Evolutionary conservation across 30 jellyfish, hydroid and myxozoan genomes (phyloP), one percentile per base, ranked within the genome.

Genomic region (Chironex yamaguchii): DNA sequence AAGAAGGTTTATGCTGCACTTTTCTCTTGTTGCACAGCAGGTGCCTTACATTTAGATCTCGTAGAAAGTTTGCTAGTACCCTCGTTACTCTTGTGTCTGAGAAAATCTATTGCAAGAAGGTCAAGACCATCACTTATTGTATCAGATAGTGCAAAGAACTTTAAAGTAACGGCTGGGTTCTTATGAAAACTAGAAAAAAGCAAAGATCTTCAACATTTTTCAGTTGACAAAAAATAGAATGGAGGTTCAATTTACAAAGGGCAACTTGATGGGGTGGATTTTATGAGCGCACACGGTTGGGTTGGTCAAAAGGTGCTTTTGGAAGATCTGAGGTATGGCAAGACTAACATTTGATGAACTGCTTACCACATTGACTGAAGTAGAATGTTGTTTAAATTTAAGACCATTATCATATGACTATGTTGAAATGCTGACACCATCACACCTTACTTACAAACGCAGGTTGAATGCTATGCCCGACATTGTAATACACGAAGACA

Each of bases 181-280:
- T 42, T 42, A 17, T 6, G 58, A 6, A 17, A 42, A 6, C 17
- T 42, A 42, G 13, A 42, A 17, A 42, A 17, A 17, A 17, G 17
- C 17, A 42, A 42, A 42, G 58, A 17, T 42, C 17, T 65, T 36
- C 20, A 65, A 24, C 34, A 25, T 73, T 73, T 49, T 24, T 34
- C 20, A 42, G 34, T 34, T 33, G 20, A 20, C 34, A 77, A 0
- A 50, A 34, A 50, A 29, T 0, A 0, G 1, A 50, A 49, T 53
- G 85, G 85, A 22, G 30, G 27, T 77, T 77, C 25, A 77, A 77
- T 30, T 36, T 58, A 27, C 64, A 76, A 23, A 76, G 83, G n/a
- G 86, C 73, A 11, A 65, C 88, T 27, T 77, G 84, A 63, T 77
- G 89, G 89, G 89, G 89, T 4, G 88, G 87, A 32, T 29, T 51